phyloP scores from a whole-genome alignment of 2,113 vertebrate genomes.

The Electrona antarctica region DNA sequence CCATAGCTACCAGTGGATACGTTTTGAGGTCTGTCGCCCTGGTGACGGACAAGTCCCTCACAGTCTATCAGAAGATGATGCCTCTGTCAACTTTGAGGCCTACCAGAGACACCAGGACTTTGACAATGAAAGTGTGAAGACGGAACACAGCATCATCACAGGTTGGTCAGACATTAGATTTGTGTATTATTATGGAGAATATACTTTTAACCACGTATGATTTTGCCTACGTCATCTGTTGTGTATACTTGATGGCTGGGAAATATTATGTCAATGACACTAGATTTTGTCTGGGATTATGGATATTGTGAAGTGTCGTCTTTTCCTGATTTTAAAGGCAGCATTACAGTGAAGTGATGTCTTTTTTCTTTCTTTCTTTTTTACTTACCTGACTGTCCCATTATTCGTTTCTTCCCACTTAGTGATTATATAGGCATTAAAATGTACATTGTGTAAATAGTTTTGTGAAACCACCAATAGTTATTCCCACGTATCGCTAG shows the following conservation, averaged over 20 bases:
- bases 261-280: too few relatives aligned
- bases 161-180: conserved; percentile 38
- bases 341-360: too few relatives aligned
- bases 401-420: too few relatives aligned
- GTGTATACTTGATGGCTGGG: background rate
- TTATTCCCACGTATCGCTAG: background rate
- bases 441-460: too few relatives aligned
- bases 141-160: conserved; percentile 61
- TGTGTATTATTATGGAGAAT: background rate
- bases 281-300: too few relatives aligned
- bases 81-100: conserved; percentile 83
- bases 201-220: background rate
- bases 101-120: conserved; percentile 81
- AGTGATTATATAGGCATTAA: too few relatives aligned
- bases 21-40: conserved; percentile 85
- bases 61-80: conserved; percentile 78
- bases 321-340: too few relatives aligned
- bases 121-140: conserved; percentile 66
- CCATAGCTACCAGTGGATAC: conserved; percentile 87
- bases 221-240: background rate
- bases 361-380: too few relatives aligned
- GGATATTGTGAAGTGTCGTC: too few relatives aligned
- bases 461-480: too few relatives aligned
- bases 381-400: too few relatives aligned
- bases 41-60: conserved; percentile 79